A percentile compares a stretch with the other conserved stretches of the same genome.
Evolutionary conservation across 2,113 vertebrate species (phyloP).

Genomic region (Emberiza fucata): DNA sequence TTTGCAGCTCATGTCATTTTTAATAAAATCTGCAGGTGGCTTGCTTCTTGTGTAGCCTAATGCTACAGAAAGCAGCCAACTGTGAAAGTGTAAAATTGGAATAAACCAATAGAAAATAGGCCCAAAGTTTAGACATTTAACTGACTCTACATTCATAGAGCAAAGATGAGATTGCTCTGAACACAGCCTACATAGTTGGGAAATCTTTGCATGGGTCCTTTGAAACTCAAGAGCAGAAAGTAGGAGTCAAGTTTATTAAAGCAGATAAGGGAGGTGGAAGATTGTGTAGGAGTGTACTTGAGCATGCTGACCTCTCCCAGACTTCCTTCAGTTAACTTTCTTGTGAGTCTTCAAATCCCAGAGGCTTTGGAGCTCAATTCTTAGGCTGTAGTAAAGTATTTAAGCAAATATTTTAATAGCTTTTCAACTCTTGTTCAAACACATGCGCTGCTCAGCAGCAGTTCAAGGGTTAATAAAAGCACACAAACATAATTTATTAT

Average conservation of each 20-base stretch:
- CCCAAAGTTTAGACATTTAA: not conserved
- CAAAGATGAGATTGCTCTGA: not conserved
- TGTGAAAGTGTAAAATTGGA: not conserved
- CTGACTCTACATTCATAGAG: not conserved
- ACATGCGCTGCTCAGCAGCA: not conserved
- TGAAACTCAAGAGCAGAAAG: conserved; percentile 10
- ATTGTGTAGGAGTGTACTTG: conserved; percentile 7
- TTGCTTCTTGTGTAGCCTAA: not conserved
- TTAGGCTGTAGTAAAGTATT: not conserved
- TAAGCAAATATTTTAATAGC: conserved; percentile 57
- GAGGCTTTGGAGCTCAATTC: conserved; percentile 7
- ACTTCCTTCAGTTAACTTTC: conserved; percentile 13
- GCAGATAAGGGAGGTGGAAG: conserved; percentile 13
- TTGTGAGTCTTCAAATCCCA: not conserved
- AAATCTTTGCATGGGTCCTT: not conserved
- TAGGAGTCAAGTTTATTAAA: conserved; percentile 17
- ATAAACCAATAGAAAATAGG: not conserved
- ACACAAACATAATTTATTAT: not conserved
- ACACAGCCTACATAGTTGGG: not conserved
- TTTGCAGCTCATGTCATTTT: not conserved
- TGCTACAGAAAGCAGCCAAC: not conserved
- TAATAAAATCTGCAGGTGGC: not conserved
- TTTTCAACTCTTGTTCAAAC: conserved; percentile 45
- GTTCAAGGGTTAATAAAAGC: conserved; percentile 47
- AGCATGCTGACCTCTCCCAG: conserved; percentile 3